Percentiles rank a stretch among this genome's conserved stretches.
Conservation (phyloP, 2,888 invertebrate species). For the Drosophila vallismaia region DNA sequence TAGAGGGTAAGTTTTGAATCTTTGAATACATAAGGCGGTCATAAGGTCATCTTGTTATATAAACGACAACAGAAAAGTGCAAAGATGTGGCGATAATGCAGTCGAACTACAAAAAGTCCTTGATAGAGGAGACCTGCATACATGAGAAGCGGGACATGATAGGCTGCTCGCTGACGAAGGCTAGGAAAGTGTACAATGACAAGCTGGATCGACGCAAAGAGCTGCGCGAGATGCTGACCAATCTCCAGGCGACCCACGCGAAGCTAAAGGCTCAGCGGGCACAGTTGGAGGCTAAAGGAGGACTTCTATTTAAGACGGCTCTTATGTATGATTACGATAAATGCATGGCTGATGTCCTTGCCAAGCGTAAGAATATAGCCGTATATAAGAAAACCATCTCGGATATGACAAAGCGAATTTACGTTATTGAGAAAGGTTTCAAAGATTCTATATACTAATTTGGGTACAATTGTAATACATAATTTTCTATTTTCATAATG, state of each 20-base stretch:
- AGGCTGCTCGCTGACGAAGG: conserved; percentile 1
- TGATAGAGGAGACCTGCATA: conserved; percentile 35
- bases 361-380: neutral
- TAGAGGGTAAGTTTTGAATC: conserved; percentile 20
- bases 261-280: conserved; percentile 5
- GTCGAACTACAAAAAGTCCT: conserved; percentile 28
- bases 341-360: conserved; percentile 12
- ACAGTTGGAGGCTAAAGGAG: conserved; percentile 22
- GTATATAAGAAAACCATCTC: neutral
- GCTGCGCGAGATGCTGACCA: conserved; percentile 20
- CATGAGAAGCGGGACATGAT: conserved; percentile 37
- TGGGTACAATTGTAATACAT: conserved; percentile 1
- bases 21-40: too few relatives aligned
- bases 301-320: conserved; percentile 19
- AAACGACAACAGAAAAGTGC: conserved; percentile 14
- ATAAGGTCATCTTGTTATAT: neutral
- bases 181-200: neutral
- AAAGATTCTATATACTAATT: neutral
- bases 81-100: conserved; percentile 35
- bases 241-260: conserved; percentile 21
- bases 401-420: conserved; percentile 9
- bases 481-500: neutral
- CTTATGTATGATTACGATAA: conserved; percentile 35
- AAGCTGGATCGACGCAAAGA: conserved; percentile 4
- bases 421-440: neutral